Base-by-base conservation (phyloP, 1,140 invertebrate genomes). In the Drosophila pectinifera region DNA sequence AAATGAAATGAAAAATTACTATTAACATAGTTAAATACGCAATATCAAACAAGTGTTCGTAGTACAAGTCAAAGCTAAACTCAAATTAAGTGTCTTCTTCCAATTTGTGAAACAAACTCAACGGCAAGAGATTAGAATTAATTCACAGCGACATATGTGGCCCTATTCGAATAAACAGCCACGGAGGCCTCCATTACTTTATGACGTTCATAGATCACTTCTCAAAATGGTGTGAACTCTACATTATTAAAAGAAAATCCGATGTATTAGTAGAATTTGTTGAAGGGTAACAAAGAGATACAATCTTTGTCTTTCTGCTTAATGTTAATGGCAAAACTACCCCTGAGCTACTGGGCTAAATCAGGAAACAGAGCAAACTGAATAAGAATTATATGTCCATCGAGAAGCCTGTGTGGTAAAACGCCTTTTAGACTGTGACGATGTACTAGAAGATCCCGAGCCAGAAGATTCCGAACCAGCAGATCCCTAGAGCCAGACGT, bases 321-420 rank as follows among this genome's bases (percentile, higher is more conserved):
- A 10, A 54, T 39, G 22, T 26, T 55, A 8, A 7, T 39, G n/a
- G 53, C 36, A 20, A 49, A 31, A 13, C 46, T 16, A 3, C 91
- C 26, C 69, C 63, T 22, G 49, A 82, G 16, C 45, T 83, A 76
- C 74, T 76, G 5, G 53, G 51, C 69, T 18, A 26, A 63, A 20
- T 24, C 58, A 28, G 51, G 67, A 10, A 57, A 61, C 26, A 55
- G 43, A 4, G 57, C 73, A 11, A 77, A 49, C 24, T 68, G 36
- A 62, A 74, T 54, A 70, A 85, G 24, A 88, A 93, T 39, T 91
- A 91, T 55, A 26, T 65, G 49, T 64, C 82, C 73, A 64, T 90
- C 49, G 38, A 58, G 20, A 85, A 86, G 38, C 45, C 4, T 93
- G 5, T 56, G 20, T 64, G 65, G 57, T 34, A n/a, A 51, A 18